Evolutionary conservation across 2,888 invertebrate species (phyloP), one percentile per base, ranked within the genome.

Genomic region (Oeneis ivallda): DNA sequence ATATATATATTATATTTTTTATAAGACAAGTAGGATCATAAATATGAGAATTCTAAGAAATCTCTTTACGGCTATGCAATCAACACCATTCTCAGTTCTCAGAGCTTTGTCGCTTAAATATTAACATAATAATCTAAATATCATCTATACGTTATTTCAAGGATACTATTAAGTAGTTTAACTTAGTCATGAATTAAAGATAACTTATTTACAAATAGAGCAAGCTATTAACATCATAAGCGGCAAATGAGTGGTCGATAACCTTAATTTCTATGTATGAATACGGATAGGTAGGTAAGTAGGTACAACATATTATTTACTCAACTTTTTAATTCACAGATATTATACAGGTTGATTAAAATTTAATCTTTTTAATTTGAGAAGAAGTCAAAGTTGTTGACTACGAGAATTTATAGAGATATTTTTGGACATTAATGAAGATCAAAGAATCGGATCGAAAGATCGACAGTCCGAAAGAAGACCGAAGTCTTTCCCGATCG

Each of bases 271-370:
- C 34, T 34, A 47, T 49, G 47, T 47, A 34, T 34, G 34, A 59
- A 59, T 47, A 34, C 8, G 34, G 59, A 15, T 49, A 58, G 19
- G 26, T 32, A 43, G 41, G 52, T 17, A 9, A 19, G 37, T 37
- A 17, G 15, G 37, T 54, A 54, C 54, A 37, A 58, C 32, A 58
- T 70, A 65, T 81, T 80, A 79, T 77, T 75, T 78, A 78, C 76
- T 77, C 79, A 80, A 77, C 75, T 72, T 74, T 77, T 77, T 76
- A 75, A 75, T 74, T 74, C 65, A 66, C 68, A 61, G 64, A n/a
- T n/a, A n/a, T 34, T 32, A 45, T 9, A 61, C 39, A 10, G 52
- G 52, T 11, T 50, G 61, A 15, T 61, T 45, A 6, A 8, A 58
- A 45, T 32, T 45, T 17, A 15, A 41, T 9, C 45, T 8, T 37